Percentiles rank a stretch among this genome's conserved stretches.
phyloP scores from a whole-genome alignment of 2,113 vertebrate genomes.

The Bagarius yarrelli region DNA sequence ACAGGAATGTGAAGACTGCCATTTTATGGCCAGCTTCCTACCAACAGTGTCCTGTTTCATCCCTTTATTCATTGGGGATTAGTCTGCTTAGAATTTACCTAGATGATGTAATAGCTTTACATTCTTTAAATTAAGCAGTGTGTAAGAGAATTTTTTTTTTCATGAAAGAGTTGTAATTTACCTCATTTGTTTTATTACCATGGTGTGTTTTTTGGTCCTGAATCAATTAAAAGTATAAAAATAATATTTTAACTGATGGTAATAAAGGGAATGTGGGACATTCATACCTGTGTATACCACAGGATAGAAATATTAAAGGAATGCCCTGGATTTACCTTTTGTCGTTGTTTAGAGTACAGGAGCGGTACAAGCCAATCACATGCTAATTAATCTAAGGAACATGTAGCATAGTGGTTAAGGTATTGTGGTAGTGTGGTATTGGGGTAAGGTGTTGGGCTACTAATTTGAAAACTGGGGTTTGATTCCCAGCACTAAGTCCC shows the following conservation, averaged over 20 bases:
- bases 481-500: too few relatives aligned
- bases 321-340: too few relatives aligned
- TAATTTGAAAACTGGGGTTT: too few relatives aligned
- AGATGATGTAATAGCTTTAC: neutral
- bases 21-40: conserved; percentile 32
- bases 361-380: too few relatives aligned
- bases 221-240: neutral
- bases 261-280: neutral
- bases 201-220: neutral
- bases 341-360: too few relatives aligned
- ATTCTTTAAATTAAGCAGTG: neutral
- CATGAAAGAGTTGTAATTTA: too few relatives aligned
- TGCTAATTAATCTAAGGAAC: too few relatives aligned
- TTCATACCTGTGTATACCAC: neutral
- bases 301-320: neutral
- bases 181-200: neutral
- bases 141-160: neutral
- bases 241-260: neutral
- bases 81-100: too few relatives aligned
- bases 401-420: too few relatives aligned
- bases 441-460: too few relatives aligned
- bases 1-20: conserved; percentile 46
- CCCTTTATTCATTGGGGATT: neutral
- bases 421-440: too few relatives aligned
- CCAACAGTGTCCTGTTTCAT: conserved; percentile 47